These are phyloP conservation scores for Acrossocheilus fasciatus DNA, from an alignment of 2,797 vertebrate genomes.

Conservation along the genomic window DNA sequence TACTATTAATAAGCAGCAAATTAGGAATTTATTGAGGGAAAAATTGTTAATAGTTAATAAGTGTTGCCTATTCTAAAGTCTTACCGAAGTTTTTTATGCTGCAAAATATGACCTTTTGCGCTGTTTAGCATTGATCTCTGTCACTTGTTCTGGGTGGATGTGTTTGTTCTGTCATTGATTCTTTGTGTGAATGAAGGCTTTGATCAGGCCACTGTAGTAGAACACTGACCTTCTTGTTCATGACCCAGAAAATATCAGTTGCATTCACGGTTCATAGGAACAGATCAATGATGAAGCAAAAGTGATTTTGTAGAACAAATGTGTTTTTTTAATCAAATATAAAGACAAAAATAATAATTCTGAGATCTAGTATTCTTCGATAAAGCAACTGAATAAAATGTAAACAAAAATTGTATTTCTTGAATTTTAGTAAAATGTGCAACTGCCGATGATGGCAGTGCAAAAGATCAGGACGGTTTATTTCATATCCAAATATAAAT, in stretches of 20 bases:
- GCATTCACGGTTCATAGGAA: constrained; percentile 10
- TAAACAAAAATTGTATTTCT: not conserved
- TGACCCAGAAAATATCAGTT: constrained; percentile 6
- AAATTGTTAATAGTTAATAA: too few species aligned
- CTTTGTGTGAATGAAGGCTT: constrained; percentile 36
- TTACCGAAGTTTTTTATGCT: not conserved
- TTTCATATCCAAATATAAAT: constrained; percentile 92
- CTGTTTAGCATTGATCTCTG: not conserved
- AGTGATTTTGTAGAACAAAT: not conserved
- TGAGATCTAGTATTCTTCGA: not conserved
- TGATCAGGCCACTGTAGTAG: not conserved
- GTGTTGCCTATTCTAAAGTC: too few species aligned
- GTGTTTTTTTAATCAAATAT: not conserved
- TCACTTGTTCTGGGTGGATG: constrained; percentile 17
- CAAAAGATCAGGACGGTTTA: constrained; percentile 76
- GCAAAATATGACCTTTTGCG: not conserved
- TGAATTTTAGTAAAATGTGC: not conserved
- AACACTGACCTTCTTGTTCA: constrained; percentile 41
- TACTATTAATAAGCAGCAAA: too few species aligned
- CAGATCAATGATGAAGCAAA: constrained; percentile 11
- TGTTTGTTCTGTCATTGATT: constrained; percentile 26
- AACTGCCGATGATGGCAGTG: not conserved
- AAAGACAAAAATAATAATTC: not conserved
- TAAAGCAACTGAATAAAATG: not conserved
- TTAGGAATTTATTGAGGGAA: too few species aligned